Evolutionary conservation across 2,888 invertebrate genomes (phyloP), one percentile per base, ranked within the genome.

Genomic region (Leptinotarsa haldemani): DNA sequence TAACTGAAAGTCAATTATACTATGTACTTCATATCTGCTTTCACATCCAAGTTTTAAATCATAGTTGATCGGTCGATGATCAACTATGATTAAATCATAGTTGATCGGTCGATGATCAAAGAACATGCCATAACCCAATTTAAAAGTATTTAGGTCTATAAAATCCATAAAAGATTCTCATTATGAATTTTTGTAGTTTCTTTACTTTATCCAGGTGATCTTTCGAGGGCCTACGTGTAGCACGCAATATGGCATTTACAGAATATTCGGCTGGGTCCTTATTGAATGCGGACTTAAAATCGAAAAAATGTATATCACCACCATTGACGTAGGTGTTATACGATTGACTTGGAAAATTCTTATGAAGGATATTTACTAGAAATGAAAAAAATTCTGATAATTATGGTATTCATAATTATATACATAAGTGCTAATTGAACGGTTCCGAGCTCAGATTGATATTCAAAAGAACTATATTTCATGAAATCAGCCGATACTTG

Each of bases 51-150:
- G 50, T 4, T 50, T 15, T 48, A 13, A 9, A 15, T 48, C 48
- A 48, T 48, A 47, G 13, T 12, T 25, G 25, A 25, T 25, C 58
- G 58, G 25, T 25, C 58, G 25, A 25, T 16, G n/a, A n/a, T n/a
- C n/a, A n/a, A n/a, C n/a, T n/a, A n/a, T n/a, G n/a, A n/a, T 30
- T 25, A 5, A 1, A 30, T 30, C 30, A n/a, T n/a, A 61, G 25
- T 61, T n/a, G 61, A 25, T 61, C 16, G 15, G 53, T 61, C 50
- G 53, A 77, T 78, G 70, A 22, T 53, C 52, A 71, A 71, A 67
- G 64, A 70, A 73, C 79, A 78, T 79, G 79, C 78, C 71, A 78
- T 77, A 76, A 68, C 74, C 74, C 74, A 80, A 80, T 80, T 78
- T 77, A 74, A 79, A 78, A 76, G 74, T 74, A 77, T 77, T 79